A percentile compares a stretch with the other conserved stretches of the same genome.
Evolutionary conservation across 2,888 invertebrate genomes (phyloP).

Genomic region (Pherbina coryleti): DNA sequence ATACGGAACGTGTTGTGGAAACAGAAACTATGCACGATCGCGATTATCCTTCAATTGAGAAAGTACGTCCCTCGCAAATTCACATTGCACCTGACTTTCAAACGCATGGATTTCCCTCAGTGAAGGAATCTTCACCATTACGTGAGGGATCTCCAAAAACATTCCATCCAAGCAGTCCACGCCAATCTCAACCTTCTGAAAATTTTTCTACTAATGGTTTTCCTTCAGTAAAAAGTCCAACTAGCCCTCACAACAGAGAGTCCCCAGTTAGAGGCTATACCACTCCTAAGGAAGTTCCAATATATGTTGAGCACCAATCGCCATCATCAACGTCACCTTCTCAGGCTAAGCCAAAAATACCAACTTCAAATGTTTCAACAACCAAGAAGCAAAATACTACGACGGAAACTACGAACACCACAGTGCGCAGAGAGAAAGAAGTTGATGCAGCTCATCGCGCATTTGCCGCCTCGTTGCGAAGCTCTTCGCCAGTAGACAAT

Average conservation of each 20-base stretch:
- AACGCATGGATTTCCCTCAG: constrained; percentile 57
- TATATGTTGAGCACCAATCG: constrained; percentile 1
- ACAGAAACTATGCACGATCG: constrained; percentile 53
- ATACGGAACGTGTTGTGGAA: constrained; percentile 57
- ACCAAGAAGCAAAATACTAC: constrained; percentile 49
- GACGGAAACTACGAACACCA: constrained; percentile 53
- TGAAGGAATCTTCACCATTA: constrained; percentile 32
- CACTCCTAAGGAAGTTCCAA: constrained; percentile 25
- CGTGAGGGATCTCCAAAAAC: constrained; percentile 17
- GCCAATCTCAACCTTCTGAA: constrained; percentile 27
- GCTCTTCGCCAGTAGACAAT: constrained; percentile 75
- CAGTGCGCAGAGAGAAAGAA: constrained; percentile 62
- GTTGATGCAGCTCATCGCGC: constrained; percentile 80
- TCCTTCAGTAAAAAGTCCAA: constrained; percentile 45
- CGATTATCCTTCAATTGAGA: constrained; percentile 26
- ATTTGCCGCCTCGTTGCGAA: constrained; percentile 80
- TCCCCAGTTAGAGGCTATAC: not conserved
- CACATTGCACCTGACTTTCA: constrained; percentile 48
- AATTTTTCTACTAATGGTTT: constrained; percentile 52
- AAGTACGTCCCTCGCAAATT: constrained; percentile 44
- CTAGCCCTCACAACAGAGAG: not conserved
- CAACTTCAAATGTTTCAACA: constrained; percentile 42
- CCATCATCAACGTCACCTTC: constrained; percentile 34
- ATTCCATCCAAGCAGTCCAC: constrained; percentile 26
- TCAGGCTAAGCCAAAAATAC: constrained; percentile 31